Base-by-base conservation (phyloP, 2,888 invertebrate species). In the Drosophila algonquin region DNA sequence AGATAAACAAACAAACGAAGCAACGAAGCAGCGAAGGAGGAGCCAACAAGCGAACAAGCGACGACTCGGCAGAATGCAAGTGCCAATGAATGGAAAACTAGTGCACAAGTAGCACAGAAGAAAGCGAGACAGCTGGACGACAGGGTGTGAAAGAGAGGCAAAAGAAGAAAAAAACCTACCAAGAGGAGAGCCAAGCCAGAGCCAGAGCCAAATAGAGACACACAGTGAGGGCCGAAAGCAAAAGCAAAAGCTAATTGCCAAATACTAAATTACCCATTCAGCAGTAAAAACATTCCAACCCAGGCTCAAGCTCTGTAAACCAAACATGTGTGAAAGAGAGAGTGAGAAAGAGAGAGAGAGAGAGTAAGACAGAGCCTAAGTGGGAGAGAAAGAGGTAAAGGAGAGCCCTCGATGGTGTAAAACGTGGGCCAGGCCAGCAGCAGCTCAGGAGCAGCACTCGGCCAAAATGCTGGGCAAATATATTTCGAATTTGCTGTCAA, bases 221-320 rank as follows among this genome's bases (percentile, higher is more conserved):
- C 46, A 50, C 40, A 50, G 68, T 57, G 54, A 61, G 67, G 61
- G 85, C 86, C 75, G 73, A 84, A 89, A 89, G 88, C 88, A 85
- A 89, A 87, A 89, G 88, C 84, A 85, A 89, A 87, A 89, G 88
- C 84, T 89, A 89, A 85, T 89, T 85, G 84, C 84, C 84, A 85
- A 89, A 89, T 89, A 85, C 88, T 85, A 85, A 85, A 85, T 85
- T 85, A 89, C 89, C 84, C 89, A 85, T 89, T 85, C 84, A 89
- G 84, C 89, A 89, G 89, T 83, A 83, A 83, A 83, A 83, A 83
- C 83, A 83, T 81, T 84, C 70, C 81, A 61, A 76, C 85, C 61
- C 74, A 52, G 81, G 71, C 73, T 63, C 63, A 63, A 72, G 72
- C 72, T 69, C 71, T 69, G 80, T 77, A 77, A 62, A 32, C 57